Conservation (phyloP, 1,140 invertebrate species). For the Drosophila melanogaster region DNA sequence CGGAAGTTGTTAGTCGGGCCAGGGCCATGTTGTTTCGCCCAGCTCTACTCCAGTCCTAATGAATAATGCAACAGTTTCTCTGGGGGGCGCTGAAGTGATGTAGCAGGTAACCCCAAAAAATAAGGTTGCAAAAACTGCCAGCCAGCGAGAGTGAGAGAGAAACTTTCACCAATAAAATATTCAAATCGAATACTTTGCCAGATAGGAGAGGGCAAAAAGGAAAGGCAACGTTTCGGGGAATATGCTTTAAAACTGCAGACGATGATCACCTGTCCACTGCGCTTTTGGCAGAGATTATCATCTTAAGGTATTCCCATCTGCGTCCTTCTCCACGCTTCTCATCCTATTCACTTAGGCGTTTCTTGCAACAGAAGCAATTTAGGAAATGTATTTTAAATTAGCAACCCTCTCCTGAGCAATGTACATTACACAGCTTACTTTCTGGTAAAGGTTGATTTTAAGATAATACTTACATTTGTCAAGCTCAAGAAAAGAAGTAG, state of each 20-base stretch:
- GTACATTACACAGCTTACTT: background rate
- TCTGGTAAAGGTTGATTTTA: background rate
- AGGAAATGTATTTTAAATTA: background rate
- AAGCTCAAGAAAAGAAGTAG: conserved; percentile 3
- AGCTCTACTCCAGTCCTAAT: conserved; percentile 53
- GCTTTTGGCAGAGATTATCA: conserved; percentile 7
- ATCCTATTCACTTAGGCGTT: background rate
- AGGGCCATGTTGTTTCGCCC: conserved; percentile 45
- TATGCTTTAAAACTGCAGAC: conserved; percentile 29
- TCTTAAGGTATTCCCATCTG: conserved; percentile 10
- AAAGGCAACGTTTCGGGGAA: background rate
- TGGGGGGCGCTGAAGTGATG: conserved; percentile 22
- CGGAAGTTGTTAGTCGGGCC: conserved; percentile 53
- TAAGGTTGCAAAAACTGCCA: conserved; percentile 8
- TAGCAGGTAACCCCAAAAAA: conserved; percentile 38
- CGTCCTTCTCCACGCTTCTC: conserved; percentile 1
- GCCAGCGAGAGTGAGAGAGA: conserved; percentile 9
- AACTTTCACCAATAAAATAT: conserved; percentile 74
- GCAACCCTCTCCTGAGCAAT: background rate
- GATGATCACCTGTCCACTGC: conserved; percentile 15
- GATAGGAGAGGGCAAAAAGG: conserved; percentile 8
- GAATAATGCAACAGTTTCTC: conserved; percentile 71
- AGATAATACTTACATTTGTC: conserved; percentile 10
- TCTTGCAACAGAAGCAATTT: conserved; percentile 1
- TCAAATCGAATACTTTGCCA: conserved; percentile 68